These are phyloP conservation scores for Bubalus kerabau DNA, from an alignment of 2,113 vertebrate genomes.

Conservation along the genomic window DNA sequence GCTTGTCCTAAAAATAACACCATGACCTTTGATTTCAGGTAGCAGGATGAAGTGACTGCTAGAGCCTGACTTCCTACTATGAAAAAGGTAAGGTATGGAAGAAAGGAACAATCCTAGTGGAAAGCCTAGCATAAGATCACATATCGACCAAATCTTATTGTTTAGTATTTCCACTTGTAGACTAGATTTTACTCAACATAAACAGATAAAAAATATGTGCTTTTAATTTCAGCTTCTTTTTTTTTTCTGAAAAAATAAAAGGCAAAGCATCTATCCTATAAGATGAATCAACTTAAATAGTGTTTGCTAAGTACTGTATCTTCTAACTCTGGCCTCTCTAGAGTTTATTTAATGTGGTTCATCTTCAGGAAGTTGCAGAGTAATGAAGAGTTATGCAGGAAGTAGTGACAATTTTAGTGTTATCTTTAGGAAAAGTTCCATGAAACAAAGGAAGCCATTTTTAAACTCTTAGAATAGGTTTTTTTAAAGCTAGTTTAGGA, in stretches of 20 bases:
- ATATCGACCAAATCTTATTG: not conserved
- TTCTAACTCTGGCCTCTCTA: not conserved
- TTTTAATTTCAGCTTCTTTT: not conserved
- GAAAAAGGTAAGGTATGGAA: not conserved
- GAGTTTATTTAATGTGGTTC: not conserved
- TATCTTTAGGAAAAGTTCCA: not conserved
- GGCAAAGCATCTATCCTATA: not conserved
- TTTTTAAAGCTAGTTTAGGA: not conserved
- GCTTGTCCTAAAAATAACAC: not conserved
- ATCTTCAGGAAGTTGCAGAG: constrained; percentile 13
- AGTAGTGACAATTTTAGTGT: not conserved
- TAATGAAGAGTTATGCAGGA: not conserved
- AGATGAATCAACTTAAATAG: not conserved
- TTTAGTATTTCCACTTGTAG: not conserved
- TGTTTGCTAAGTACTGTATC: not conserved
- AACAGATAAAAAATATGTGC: not conserved
- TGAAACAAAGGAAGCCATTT: not conserved
- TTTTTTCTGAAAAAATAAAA: constrained; percentile 4
- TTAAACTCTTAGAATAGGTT: not conserved
- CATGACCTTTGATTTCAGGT: not conserved
- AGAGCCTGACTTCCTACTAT: not conserved
- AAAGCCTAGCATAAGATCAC: not conserved
- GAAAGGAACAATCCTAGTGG: not conserved
- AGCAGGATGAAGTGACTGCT: not conserved
- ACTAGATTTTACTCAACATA: not conserved